A percentile compares a stretch with the other conserved stretches of the same genome.
Conservation (phyloP, 2,797 vertebrate genomes). For the Pipistrellus pipistrellus region DNA sequence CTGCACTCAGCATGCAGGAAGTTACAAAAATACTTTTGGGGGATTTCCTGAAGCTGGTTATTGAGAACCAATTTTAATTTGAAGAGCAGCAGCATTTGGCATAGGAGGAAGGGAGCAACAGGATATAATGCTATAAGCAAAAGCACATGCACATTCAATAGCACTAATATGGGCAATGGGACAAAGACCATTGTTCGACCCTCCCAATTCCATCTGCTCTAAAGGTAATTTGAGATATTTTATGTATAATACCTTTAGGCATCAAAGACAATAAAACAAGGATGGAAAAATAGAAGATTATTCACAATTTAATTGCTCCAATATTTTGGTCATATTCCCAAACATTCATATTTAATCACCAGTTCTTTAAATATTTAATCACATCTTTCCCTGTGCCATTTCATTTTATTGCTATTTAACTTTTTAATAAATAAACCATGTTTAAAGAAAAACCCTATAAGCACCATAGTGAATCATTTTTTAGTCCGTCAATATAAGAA, state of each 20-base stretch:
- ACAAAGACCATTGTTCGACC: constrained; percentile 49
- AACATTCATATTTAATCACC: not conserved
- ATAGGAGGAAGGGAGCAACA: not conserved
- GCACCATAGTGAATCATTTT: not conserved
- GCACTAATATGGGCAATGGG: not conserved
- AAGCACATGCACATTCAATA: not conserved
- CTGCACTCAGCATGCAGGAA: constrained; percentile 57
- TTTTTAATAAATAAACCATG: not conserved
- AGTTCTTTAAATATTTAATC: not conserved
- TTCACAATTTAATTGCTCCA: constrained; percentile 11
- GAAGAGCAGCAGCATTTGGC: constrained; percentile 59
- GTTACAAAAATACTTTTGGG: constrained; percentile 64
- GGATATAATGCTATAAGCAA: not conserved
- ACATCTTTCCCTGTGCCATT: not conserved
- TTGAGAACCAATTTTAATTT: constrained; percentile 38
- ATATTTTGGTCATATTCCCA: not conserved
- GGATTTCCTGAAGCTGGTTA: constrained; percentile 59
- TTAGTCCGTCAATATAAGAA: not conserved
- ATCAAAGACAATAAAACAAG: not conserved
- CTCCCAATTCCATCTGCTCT: constrained; percentile 53
- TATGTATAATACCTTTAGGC: not conserved
- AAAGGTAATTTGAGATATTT: constrained; percentile 30
- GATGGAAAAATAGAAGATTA: not conserved
- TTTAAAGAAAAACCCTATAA: not conserved
- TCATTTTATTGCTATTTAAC: constrained; percentile 1